Evolutionary conservation across 2,113 vertebrate genomes (phyloP), one percentile per base, ranked within the genome.

Genomic region (Helogale parvula): DNA sequence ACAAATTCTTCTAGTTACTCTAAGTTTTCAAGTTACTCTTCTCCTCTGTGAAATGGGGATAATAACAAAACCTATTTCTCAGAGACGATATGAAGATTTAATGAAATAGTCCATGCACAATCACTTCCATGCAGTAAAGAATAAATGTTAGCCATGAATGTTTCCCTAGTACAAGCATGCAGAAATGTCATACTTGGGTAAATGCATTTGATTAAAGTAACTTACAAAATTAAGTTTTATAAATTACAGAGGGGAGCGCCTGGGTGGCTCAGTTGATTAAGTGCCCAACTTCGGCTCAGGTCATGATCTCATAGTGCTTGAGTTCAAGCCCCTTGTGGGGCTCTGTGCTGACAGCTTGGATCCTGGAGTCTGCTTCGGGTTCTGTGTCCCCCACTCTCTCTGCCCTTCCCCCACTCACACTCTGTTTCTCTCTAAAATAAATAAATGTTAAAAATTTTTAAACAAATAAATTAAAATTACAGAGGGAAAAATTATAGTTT

Each of bases 211-310:
- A 91, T 65, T 71, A 69, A 95, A 69, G 21, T 69, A 86, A 79
- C 25, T 5, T n/a, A 33, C 88, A 92, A 95, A 94, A 96, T 76
- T 31, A 65, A 91, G 3, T 12, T 86, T 95, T 74, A 80, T 84
- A 95, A 63, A 83, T 89, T 72, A 74, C 9, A 41, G 41, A 47
- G 25, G 41, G 10, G 50, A 13, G 12, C 3, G 50, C 50, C 50
- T 50, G 50, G 50, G 50, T 13, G 50, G 13, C 0, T 50, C 50
- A 50, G 13, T 50, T 13, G 13, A 13, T 50, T 50, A 50, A 50
- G 50, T 50, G 50, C 50, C 50, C 50, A 50, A 13, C 13, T 50
- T 13, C 13, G 50, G 50, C 50, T 50, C 50, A 50, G 50, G 50
- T 50, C 50, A 50, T 14, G 50, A 14, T 50, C 50, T 50, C 50